Percentiles rank a stretch among this genome's conserved stretches.
Evolutionary conservation across 30 jellyfish, hydroid and myxozoan species (phyloP).

Genomic region (Catostylus mosaicus): DNA sequence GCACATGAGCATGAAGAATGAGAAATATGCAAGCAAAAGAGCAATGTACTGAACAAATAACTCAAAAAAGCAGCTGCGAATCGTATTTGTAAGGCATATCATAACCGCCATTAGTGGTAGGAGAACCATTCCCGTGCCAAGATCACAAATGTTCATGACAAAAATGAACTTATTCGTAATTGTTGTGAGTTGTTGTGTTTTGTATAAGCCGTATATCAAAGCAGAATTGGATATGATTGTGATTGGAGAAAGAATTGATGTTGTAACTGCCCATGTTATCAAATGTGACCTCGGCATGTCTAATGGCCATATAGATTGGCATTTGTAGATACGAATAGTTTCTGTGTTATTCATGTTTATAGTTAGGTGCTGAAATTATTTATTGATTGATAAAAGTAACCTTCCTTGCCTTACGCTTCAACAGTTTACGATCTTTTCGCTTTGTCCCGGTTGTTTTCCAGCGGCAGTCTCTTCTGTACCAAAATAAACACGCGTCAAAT

Average conservation of each 20-base stretch:
- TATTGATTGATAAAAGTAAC: no score
- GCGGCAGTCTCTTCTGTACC: no score
- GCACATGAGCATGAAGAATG: slow-evolving; percentile 50
- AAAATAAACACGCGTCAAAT: no score
- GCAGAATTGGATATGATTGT: slow-evolving; percentile 16
- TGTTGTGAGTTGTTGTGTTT: slow-evolving; percentile 24
- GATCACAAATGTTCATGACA: slow-evolving; percentile 40
- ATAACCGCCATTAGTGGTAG: slow-evolving; percentile 18
- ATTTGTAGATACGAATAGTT: not conserved
- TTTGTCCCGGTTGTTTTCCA: no score
- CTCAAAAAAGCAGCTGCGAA: slow-evolving; percentile 51
- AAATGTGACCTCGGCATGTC: slow-evolving; percentile 34
- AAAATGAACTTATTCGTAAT: slow-evolving; percentile 34
- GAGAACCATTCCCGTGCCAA: slow-evolving; percentile 21
- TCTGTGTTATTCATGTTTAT: not conserved
- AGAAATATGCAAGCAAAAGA: slow-evolving; percentile 32
- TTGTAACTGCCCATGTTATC: not conserved
- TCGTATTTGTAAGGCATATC: slow-evolving; percentile 4
- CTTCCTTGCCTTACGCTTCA: no score
- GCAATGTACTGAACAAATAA: slow-evolving; percentile 18
- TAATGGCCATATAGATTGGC: slow-evolving; percentile 43
- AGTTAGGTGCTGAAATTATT: no score
- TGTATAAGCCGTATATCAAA: slow-evolving; percentile 31
- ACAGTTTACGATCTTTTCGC: no score
- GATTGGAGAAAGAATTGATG: slow-evolving; percentile 8